Conservation (phyloP, 2,888 invertebrate species). For the Germaria angustata region DNA sequence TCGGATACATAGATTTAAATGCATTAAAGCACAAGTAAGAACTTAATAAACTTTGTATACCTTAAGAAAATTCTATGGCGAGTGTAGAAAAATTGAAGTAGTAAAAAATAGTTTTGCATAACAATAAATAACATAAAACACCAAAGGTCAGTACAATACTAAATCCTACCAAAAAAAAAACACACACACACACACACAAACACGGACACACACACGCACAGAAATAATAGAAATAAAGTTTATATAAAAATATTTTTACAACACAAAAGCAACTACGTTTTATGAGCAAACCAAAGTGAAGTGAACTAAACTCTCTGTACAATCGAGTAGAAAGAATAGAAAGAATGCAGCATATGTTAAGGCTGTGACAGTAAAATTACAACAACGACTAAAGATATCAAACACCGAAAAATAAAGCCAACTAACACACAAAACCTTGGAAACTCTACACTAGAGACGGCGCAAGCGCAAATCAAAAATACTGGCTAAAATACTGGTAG, state of each 20-base stretch:
- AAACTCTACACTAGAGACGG: conserved; percentile 54
- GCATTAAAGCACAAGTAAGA: conserved; percentile 17
- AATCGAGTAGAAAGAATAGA: background rate
- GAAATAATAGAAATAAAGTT: conserved; percentile 44
- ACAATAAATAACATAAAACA: conserved; percentile 60
- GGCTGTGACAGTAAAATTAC: conserved; percentile 53
- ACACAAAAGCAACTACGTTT: conserved; percentile 20
- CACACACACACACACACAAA: too few species aligned
- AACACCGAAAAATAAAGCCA: conserved; percentile 30
- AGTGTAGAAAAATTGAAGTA: background rate
- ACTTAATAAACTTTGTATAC: background rate
- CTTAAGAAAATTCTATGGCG: background rate
- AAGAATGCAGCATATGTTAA: conserved; percentile 59
- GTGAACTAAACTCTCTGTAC: conserved; percentile 4
- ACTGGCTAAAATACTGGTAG: conserved; percentile 65
- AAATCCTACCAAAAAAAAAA: conserved; percentile 23
- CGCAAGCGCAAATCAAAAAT: conserved; percentile 66
- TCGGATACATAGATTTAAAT: conserved; percentile 28
- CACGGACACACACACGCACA: too few species aligned
- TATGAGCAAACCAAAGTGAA: conserved; percentile 27
- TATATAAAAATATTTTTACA: conserved; percentile 55
- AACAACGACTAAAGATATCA: conserved; percentile 46
- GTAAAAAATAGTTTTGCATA: conserved; percentile 45
- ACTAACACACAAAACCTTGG: conserved; percentile 54
- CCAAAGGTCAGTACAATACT: conserved; percentile 61